A percentile compares a stretch with the other conserved stretches of the same genome.
phyloP scores from a whole-genome alignment of 2,113 vertebrate genomes.

The Tonatia bakeri region DNA sequence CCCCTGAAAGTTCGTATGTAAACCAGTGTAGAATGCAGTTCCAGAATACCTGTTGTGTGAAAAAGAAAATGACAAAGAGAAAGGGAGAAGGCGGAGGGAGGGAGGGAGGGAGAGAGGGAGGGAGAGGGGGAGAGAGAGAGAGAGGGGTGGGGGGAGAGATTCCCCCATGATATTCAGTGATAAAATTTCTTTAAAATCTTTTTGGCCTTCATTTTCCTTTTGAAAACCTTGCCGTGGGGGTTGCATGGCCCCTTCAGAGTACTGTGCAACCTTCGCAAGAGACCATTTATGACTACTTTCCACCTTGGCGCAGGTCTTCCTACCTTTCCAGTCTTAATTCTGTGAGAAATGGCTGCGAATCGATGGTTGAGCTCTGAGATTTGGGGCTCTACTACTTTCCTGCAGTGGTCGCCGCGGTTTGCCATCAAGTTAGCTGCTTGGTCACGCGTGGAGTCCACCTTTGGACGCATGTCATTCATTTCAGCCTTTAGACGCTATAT shows the following conservation, averaged over 20 bases:
- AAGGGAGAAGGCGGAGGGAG: not conserved
- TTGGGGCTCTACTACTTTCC: constrained; percentile 90
- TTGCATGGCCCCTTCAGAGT: not conserved
- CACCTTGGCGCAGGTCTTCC: constrained; percentile 76
- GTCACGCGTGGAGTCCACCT: constrained; percentile 88
- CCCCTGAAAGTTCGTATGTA: constrained; percentile 49
- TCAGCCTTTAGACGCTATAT: constrained; percentile 92
- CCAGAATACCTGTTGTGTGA: constrained; percentile 27
- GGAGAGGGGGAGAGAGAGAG: not conserved
- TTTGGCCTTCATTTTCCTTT: constrained; percentile 63
- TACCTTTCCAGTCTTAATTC: constrained; percentile 93
- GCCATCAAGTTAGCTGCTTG: constrained; percentile 91
- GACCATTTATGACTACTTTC: constrained; percentile 64
- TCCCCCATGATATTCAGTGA: constrained; percentile 47
- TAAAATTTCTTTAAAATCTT: constrained; percentile 68
- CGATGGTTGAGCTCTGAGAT: constrained; percentile 90
- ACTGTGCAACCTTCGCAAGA: constrained; percentile 43
- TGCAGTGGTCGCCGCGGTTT: constrained; percentile 92
- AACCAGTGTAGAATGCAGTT: constrained; percentile 39
- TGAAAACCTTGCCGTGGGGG: constrained; percentile 19
- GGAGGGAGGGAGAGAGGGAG: not conserved
- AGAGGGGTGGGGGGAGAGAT: not conserved
- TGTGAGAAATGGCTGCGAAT: constrained; percentile 87
- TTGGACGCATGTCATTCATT: constrained; percentile 89
- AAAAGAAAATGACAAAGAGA: not conserved